Evolutionary conservation across 2,888 invertebrate species (phyloP).

Genomic region (Leptopilina myrica): DNA sequence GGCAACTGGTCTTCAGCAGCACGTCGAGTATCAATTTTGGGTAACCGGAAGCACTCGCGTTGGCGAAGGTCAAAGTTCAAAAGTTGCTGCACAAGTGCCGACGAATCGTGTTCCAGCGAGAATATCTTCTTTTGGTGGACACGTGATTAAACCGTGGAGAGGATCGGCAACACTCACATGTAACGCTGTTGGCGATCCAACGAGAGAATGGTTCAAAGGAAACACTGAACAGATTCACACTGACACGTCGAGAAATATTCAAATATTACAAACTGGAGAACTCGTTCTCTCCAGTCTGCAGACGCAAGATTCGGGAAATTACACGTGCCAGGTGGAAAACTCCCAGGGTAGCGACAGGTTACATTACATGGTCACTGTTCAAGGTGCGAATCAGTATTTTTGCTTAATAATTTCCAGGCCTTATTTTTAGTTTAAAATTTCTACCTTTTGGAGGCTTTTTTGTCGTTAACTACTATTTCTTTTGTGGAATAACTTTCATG

Average conservation of each 20-base stretch:
- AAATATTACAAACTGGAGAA: constrained; percentile 82
- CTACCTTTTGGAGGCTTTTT: too few relatives aligned
- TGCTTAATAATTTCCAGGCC: not conserved
- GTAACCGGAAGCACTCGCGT: constrained; percentile 87
- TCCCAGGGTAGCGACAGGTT: constrained; percentile 83
- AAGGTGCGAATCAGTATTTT: constrained; percentile 74
- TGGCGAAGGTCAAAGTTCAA: constrained; percentile 87
- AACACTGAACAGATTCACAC: constrained; percentile 79
- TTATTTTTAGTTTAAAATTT: too few relatives aligned
- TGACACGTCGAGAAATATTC: constrained; percentile 80
- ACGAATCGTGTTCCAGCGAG: constrained; percentile 83
- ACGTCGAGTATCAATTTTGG: constrained; percentile 88
- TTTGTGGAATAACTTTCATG: not conserved
- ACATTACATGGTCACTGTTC: constrained; percentile 82
- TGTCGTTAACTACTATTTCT: too few relatives aligned
- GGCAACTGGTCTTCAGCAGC: constrained; percentile 83
- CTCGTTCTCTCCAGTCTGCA: constrained; percentile 82
- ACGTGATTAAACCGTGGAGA: constrained; percentile 83
- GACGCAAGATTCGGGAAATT: constrained; percentile 83
- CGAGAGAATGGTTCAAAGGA: constrained; percentile 82
- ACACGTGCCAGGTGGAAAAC: constrained; percentile 85
- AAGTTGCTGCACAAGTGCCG: constrained; percentile 83
- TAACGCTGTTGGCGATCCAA: constrained; percentile 82
- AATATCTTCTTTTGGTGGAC: constrained; percentile 85
- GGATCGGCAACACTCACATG: constrained; percentile 82